These are phyloP conservation scores for Phlogophora meticulosa DNA, from an alignment of 2,888 invertebrate species.

Conservation along the genomic window DNA sequence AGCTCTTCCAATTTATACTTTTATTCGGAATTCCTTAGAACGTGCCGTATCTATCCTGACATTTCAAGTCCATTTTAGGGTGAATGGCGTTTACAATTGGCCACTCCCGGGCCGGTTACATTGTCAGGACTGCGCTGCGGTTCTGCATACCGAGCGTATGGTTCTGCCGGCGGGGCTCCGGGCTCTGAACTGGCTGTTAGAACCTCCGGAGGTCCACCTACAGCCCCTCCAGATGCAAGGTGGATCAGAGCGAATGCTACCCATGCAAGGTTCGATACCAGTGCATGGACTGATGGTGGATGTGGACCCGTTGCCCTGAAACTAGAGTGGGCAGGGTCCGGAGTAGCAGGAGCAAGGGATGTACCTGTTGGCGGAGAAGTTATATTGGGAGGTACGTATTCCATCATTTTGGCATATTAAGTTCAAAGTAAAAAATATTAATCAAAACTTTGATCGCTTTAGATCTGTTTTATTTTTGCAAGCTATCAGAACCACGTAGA, in stretches of 20 bases:
- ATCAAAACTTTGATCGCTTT: not conserved
- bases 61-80: slow-evolving; percentile 86
- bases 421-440: not conserved
- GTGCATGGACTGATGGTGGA: slow-evolving; percentile 96
- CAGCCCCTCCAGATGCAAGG: slow-evolving; percentile 93
- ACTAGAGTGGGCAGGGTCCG: slow-evolving; percentile 92
- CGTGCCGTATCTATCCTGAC: slow-evolving; percentile 24
- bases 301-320: slow-evolving; percentile 96
- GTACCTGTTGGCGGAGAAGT: slow-evolving; percentile 88
- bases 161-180: slow-evolving; percentile 95
- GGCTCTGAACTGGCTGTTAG: slow-evolving; percentile 94
- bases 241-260: slow-evolving; percentile 95
- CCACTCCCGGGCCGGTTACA: slow-evolving; percentile 87
- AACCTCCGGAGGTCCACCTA: slow-evolving; percentile 94
- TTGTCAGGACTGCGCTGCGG: slow-evolving; percentile 95
- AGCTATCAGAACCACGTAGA: too few relatives aligned
- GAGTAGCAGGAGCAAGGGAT: slow-evolving; percentile 85
- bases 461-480: slow-evolving; percentile 13
- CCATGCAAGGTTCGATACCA: slow-evolving; percentile 94
- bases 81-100: slow-evolving; percentile 92
- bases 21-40: slow-evolving; percentile 6
- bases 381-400: slow-evolving; percentile 83
- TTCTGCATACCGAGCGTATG: slow-evolving; percentile 95
- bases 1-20: not conserved
- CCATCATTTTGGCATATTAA: not conserved